Conservation (phyloP, 2,113 vertebrate genomes). For the Galbula dea region DNA sequence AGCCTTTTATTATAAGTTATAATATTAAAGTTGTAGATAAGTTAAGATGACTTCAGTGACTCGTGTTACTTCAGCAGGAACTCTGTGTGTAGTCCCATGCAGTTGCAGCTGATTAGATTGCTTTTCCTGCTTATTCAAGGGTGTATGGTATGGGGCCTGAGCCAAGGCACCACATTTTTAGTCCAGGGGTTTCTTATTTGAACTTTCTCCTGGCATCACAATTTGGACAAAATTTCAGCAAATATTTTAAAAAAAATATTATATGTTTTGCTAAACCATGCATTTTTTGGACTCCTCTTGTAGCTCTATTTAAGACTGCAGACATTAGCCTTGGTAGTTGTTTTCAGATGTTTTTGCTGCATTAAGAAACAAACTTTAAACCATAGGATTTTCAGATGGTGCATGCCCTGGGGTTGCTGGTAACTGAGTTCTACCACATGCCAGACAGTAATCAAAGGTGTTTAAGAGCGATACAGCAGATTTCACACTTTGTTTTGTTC, state of each 20-base stretch:
- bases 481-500: background rate
- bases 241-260: background rate
- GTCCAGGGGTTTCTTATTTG: background rate
- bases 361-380: background rate
- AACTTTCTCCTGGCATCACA: background rate
- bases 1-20: no score
- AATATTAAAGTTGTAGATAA: no score
- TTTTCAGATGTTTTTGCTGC: background rate
- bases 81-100: background rate
- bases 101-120: background rate
- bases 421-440: background rate
- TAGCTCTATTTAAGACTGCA: background rate
- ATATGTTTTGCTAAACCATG: background rate
- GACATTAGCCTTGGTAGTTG: background rate
- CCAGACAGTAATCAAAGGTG: background rate
- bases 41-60: background rate
- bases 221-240: background rate
- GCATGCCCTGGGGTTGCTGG: background rate
- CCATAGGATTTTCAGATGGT: background rate
- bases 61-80: background rate
- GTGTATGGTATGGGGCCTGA: background rate
- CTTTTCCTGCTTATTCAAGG: background rate
- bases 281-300: background rate
- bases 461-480: background rate
- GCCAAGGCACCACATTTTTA: background rate